Conservation (phyloP, 2,888 invertebrate genomes). For the Acanthococcus lagerstroemiae region DNA sequence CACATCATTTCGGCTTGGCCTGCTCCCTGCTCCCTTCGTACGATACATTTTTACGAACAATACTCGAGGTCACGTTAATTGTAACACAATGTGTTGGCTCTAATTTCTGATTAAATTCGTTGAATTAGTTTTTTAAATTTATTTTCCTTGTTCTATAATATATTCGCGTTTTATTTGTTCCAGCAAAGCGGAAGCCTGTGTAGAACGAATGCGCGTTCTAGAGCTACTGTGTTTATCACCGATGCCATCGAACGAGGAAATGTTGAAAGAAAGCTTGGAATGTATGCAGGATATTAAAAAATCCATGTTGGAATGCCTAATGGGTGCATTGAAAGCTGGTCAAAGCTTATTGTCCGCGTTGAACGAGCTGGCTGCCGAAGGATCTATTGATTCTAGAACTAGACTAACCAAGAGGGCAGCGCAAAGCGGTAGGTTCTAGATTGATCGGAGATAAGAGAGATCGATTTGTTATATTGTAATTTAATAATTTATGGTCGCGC, state of each 20-base stretch:
- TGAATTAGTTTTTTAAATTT: background rate
- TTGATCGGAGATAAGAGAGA: too few species aligned
- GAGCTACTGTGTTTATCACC: constrained; percentile 58
- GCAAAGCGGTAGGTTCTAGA: constrained; percentile 43
- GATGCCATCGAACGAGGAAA: constrained; percentile 60
- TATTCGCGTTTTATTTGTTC: background rate
- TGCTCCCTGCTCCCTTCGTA: too few species aligned
- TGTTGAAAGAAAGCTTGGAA: constrained; percentile 57
- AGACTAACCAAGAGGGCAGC: constrained; percentile 50
- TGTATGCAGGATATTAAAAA: constrained; percentile 62
- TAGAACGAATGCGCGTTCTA: constrained; percentile 55
- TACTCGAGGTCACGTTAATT: too few species aligned
- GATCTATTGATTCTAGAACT: constrained; percentile 64
- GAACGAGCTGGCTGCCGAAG: constrained; percentile 61
- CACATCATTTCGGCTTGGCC: too few species aligned
- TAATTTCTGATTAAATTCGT: too few species aligned
- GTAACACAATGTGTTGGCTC: too few species aligned
- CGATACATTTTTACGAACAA: too few species aligned
- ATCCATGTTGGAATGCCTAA: constrained; percentile 62
- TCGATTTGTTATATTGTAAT: too few species aligned
- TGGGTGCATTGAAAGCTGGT: constrained; percentile 70
- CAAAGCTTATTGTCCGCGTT: constrained; percentile 62
- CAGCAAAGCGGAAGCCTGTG: constrained; percentile 57
- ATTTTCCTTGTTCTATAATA: background rate
- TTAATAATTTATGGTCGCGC: too few species aligned